Evolutionary conservation across 1,140 invertebrate genomes (phyloP).

Genomic region (Dendrolimus punctatus): DNA sequence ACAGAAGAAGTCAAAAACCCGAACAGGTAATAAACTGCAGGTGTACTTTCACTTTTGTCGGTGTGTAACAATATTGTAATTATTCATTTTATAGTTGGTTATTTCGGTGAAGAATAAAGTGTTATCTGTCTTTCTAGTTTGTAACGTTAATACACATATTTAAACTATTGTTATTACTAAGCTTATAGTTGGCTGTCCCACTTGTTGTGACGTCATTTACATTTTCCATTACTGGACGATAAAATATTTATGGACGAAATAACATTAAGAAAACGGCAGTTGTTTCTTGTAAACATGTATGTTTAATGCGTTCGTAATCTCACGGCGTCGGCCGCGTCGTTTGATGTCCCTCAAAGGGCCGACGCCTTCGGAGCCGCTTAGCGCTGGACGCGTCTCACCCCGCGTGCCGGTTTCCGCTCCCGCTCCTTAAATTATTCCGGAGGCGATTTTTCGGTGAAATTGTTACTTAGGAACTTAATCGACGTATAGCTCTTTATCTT

Average conservation of each 20-base stretch:
- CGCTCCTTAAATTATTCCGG: conserved; percentile 37
- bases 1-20: no score
- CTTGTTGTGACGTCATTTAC: conserved; percentile 33
- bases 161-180: no score
- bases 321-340: conserved; percentile 41
- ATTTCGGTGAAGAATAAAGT: no score
- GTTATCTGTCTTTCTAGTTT: no score
- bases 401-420: not conserved
- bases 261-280: conserved; percentile 55
- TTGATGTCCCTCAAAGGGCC: conserved; percentile 45
- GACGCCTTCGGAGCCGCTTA: conserved; percentile 36
- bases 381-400: conserved; percentile 20
- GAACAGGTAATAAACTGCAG: no score
- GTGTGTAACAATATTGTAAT: no score
- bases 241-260: conserved; percentile 60
- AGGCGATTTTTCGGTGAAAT: conserved; percentile 41
- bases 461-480: conserved; percentile 33
- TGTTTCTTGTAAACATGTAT: conserved; percentile 48
- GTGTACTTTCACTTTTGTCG: no score
- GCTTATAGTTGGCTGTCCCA: conserved; percentile 1
- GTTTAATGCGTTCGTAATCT: conserved; percentile 51
- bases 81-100: no score
- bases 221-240: conserved; percentile 52
- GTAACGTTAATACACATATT: no score
- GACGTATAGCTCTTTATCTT: conserved; percentile 24